These are phyloP conservation scores for Origma solitaria DNA, from an alignment of 2,113 vertebrate genomes.

Conservation along the genomic window DNA sequence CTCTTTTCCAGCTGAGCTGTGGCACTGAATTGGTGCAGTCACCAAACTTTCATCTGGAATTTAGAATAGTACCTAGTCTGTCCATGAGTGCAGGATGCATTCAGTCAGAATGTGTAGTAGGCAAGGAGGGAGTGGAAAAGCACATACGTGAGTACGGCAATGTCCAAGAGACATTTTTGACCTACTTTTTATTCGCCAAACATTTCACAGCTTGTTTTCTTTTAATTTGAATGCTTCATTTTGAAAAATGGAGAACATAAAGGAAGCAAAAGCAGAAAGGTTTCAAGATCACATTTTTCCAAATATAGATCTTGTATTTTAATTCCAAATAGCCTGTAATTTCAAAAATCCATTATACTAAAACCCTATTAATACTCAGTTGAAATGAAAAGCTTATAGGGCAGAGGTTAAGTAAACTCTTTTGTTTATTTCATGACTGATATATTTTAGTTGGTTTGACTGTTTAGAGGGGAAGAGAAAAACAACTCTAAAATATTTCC, in stretches of 20 bases:
- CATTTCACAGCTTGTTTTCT: conserved; percentile 8
- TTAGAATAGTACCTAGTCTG: not conserved
- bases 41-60: not conserved
- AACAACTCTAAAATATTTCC: not conserved
- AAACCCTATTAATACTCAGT: not conserved
- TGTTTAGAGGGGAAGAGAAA: not conserved
- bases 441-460: not conserved
- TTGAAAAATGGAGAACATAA: not conserved
- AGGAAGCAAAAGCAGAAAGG: not conserved
- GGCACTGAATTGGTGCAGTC: not conserved
- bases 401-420: conserved; percentile 21
- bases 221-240: not conserved
- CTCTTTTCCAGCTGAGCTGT: not conserved
- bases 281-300: not conserved
- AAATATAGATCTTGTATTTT: not conserved
- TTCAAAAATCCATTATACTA: conserved; percentile 26
- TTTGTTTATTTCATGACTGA: conserved; percentile 15
- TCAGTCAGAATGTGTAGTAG: not conserved
- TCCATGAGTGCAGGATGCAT: not conserved
- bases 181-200: not conserved
- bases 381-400: not conserved
- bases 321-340: not conserved
- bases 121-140: not conserved
- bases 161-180: not conserved
- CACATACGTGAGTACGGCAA: not conserved